Base-by-base conservation (phyloP, 2,797 vertebrate species). In the Microhierax caerulescens region DNA sequence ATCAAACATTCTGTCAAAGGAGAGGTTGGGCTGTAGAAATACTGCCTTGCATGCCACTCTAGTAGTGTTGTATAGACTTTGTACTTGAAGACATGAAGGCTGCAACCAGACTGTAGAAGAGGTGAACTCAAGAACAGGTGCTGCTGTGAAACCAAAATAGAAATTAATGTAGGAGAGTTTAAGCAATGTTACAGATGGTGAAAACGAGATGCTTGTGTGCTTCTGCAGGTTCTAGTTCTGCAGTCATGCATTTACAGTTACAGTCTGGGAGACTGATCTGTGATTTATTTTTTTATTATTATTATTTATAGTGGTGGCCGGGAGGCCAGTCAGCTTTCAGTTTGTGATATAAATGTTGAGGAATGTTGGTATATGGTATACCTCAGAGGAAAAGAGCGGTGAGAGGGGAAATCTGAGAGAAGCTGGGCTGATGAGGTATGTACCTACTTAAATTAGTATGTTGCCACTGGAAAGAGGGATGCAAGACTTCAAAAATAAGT, bases 131-230 rank as follows among this genome's bases (percentile, higher is more conserved):
- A 59, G 77, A 91, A 9, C 93, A 91, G 90, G 91, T 94, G 96
- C 93, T 94, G 87, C 43, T 72, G 9, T 75, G 77, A 16, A 78
- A 47, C 90, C 93, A 94, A 95, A 94, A 86, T 88, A 95, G 85
- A 50, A 81, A 43, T 78, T 27, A 39, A 32, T 14, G 74, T 88
- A 59, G 82, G 85, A 73, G 90, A 54, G 65, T 20, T 65, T 1
- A 32, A 92, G 43, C 37, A 1, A 10, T 56, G 76, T 84, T 93
- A 13, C 27, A 92, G 75, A 81, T 24, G 77, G 65, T 78, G 85
- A 30, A 75, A 30, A 45, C 7, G 11, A 93, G 92, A 47, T 67
- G 53, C 76, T 81, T 27, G 36, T 85, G 34, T 84, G 83, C 37
- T 45, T 77, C 74, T 86, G 74, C 83, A 63, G 88, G 80, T 92